These are phyloP conservation scores for Heptranchias perlo DNA, from an alignment of 2,113 vertebrate genomes.

Conservation along the genomic window DNA sequence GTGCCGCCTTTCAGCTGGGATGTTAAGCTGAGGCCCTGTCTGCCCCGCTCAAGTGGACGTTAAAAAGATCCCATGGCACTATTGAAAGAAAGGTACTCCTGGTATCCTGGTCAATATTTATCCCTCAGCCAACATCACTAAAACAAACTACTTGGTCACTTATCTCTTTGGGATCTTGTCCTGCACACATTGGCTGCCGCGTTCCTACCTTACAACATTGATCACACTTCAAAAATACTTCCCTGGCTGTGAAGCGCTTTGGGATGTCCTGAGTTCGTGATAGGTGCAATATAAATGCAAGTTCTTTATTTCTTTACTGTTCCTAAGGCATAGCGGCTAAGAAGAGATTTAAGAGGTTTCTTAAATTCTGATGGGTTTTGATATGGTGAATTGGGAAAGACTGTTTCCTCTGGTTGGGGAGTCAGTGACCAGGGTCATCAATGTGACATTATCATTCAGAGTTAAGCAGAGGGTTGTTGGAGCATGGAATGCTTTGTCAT, in stretches of 20 bases:
- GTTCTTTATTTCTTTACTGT: not conserved
- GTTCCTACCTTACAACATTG: not conserved
- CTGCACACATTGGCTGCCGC: not conserved
- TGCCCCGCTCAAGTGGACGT: no score
- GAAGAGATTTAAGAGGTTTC: not conserved
- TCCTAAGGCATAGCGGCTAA: not conserved
- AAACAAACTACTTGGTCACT: not conserved
- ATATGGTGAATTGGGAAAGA: not conserved
- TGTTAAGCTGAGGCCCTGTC: not conserved
- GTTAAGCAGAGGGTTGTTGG: not conserved
- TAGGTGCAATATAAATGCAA: not conserved
- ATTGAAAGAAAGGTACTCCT: not conserved
- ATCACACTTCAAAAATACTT: not conserved
- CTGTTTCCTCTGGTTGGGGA: not conserved
- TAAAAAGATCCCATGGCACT: not conserved
- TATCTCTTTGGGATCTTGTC: not conserved
- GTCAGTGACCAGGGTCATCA: not conserved
- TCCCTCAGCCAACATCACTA: not conserved
- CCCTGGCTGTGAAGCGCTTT: not conserved
- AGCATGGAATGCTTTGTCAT: not conserved
- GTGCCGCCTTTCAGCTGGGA: not conserved
- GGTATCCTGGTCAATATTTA: not conserved
- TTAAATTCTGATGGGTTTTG: not conserved
- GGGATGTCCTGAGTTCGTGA: not conserved
- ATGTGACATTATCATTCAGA: not conserved